These are phyloP conservation scores for Drosophila flavopinicola DNA, from an alignment of 2,888 invertebrate genomes.

Conservation along the genomic window DNA sequence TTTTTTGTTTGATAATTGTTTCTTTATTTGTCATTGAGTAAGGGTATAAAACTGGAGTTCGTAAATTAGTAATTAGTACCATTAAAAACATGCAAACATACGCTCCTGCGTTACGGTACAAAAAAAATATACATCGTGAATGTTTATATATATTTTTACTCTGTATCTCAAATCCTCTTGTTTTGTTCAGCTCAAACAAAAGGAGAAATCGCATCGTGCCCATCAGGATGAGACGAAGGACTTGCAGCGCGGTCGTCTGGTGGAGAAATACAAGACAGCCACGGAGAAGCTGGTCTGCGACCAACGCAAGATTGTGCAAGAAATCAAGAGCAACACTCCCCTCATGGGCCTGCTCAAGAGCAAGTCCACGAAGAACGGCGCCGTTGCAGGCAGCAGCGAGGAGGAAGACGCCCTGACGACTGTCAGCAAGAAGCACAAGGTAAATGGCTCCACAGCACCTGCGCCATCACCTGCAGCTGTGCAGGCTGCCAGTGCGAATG, in stretches of 20 bases:
- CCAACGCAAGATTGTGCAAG: conserved; percentile 81
- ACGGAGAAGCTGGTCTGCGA: conserved; percentile 83
- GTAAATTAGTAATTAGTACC: no score
- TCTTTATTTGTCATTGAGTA: no score
- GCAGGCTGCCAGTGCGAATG: conserved; percentile 21
- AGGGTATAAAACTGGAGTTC: no score
- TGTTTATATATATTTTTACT: no score
- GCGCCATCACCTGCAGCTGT: conserved; percentile 54
- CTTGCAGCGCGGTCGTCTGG: conserved; percentile 80
- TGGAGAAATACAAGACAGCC: conserved; percentile 83
- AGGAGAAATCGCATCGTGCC: conserved; percentile 41
- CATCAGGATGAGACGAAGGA: conserved; percentile 57
- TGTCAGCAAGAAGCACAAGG: conserved; percentile 50
- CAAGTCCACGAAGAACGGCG: conserved; percentile 53
- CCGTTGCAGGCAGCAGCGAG: conserved; percentile 66
- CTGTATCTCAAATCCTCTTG: no score
- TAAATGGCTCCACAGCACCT: conserved; percentile 59
- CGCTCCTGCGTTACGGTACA: no score
- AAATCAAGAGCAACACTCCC: conserved; percentile 81
- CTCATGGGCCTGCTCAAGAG: conserved; percentile 76
- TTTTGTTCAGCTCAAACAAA: conserved; percentile 69
- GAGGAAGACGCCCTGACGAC: conserved; percentile 51
- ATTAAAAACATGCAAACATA: no score
- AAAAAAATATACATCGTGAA: no score
- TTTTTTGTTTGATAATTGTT: neutral